Conservation (phyloP, 2,888 invertebrate species). For the Epinotia brunnichana region DNA sequence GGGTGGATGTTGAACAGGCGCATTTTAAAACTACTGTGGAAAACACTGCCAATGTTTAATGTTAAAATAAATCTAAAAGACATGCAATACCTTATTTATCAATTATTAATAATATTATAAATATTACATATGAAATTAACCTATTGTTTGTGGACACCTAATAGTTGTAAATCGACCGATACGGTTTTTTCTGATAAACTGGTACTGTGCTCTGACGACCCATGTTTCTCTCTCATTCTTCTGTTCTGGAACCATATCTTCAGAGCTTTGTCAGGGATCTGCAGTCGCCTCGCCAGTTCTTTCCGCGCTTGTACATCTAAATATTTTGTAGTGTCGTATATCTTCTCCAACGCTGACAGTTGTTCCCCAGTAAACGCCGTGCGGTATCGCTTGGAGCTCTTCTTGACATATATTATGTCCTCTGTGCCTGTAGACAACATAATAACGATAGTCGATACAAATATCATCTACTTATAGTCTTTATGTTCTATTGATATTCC, state of each 20-base stretch:
- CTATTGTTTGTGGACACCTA: neutral
- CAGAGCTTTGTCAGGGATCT: constrained; percentile 15
- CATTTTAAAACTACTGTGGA: neutral
- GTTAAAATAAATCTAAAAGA: no score
- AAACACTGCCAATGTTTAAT: neutral
- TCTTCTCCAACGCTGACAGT: constrained; percentile 6
- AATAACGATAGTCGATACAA: neutral
- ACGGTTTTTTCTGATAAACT: neutral
- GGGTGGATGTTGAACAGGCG: neutral
- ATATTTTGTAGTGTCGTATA: neutral
- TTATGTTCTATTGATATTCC: no score
- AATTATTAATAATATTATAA: no score
- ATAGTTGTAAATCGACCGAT: constrained; percentile 15
- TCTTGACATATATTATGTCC: neutral
- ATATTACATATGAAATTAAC: neutral
- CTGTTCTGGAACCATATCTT: constrained; percentile 29
- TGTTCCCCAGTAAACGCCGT: constrained; percentile 16
- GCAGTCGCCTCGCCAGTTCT: constrained; percentile 8
- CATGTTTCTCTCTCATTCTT: constrained; percentile 19
- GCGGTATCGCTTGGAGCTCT: constrained; percentile 1
- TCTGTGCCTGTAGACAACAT: neutral
- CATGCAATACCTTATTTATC: neutral
- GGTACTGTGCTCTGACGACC: neutral
- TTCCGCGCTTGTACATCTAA: neutral
- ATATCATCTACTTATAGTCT: neutral